Base-by-base conservation (phyloP, 1,140 invertebrate species). In the Drosophila sucinea region DNA sequence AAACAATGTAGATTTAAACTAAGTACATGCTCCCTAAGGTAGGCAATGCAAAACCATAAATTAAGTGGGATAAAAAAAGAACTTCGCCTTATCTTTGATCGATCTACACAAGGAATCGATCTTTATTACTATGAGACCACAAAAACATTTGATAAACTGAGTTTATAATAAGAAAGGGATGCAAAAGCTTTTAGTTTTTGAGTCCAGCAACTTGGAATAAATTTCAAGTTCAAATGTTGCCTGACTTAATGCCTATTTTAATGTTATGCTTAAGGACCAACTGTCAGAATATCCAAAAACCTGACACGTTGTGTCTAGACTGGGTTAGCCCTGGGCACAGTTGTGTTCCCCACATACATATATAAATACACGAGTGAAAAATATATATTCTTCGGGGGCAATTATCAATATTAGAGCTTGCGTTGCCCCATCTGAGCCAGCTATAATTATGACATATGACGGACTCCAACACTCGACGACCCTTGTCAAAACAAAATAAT, bases 391-490 rank as follows among this genome's bases (percentile, higher is more conserved):
- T 78, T 63, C 55, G 58, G 30, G 60, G 78, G 75, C 79, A 87
- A 87, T 87, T 87, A 87, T 79, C 66, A 70, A 65, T 77, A 47
- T 56, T 67, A 70, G 54, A 29, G 63, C 61, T 62, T 25, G 44
- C 23, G 47, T 44, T 69, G 57, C 23, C 60, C 33, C 61, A 55
- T 66, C 73, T 73, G 67, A 60, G 70, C 65, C 65, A 81, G 79
- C 79, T 83, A 83, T 87, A 87, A 87, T 87, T 87, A 87, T 87
- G 84, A 87, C 84, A 87, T 79, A 68, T 87, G 83, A 83, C 60
- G 73, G 69, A 75, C 70, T 67, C 35, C 67, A 41, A 27, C 35
- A 35, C 33, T 2, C 41, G 56, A 33, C 54, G 63, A 87, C 84
- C 84, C 84, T 74, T 89, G 70, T 87, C 84, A 87, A 89, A 79